A percentile compares a stretch with the other conserved stretches of the same genome.
Evolutionary conservation across 2,888 invertebrate species (phyloP).

Genomic region (Ephialtes manifestator): DNA sequence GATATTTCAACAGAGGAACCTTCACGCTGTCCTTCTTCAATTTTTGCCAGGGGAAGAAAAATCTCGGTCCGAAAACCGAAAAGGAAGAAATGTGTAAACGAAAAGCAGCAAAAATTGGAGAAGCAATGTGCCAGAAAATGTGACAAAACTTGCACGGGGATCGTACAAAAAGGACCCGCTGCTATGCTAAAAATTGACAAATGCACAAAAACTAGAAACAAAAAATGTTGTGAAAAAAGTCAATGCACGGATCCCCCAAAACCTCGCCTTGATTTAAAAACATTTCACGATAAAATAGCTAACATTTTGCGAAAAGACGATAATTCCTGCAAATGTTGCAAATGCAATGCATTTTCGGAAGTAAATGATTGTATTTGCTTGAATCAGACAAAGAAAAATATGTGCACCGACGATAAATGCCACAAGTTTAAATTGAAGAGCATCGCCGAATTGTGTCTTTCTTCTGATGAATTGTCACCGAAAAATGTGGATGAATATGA

Average conservation of each 20-base stretch:
- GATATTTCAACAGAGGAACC: not conserved
- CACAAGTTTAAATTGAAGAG: conserved; percentile 44
- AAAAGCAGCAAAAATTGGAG: conserved; percentile 10
- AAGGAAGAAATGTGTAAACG: not conserved
- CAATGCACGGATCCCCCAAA: not conserved
- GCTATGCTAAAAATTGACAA: conserved; percentile 13
- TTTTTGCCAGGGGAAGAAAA: conserved; percentile 19
- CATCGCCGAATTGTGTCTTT: conserved; percentile 53
- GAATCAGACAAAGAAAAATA: conserved; percentile 13
- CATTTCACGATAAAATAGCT: conserved; percentile 60
- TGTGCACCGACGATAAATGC: conserved; percentile 54
- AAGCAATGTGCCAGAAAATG: conserved; percentile 34
- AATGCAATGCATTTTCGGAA: conserved; percentile 8
- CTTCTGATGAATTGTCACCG: conserved; percentile 32
- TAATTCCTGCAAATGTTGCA: conserved; percentile 57
- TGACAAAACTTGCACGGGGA: conserved; percentile 35
- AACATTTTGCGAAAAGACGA: conserved; percentile 53
- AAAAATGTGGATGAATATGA: conserved; percentile 1
- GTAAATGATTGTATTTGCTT: not conserved
- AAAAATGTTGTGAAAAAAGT: conserved; percentile 29
- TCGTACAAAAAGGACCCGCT: not conserved
- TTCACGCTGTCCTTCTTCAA: conserved; percentile 28
- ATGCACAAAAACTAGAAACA: conserved; percentile 30
- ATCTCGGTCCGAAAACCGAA: not conserved
- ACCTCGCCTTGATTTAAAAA: conserved; percentile 37